Evolutionary conservation across 2,888 invertebrate genomes (phyloP), one percentile per base, ranked within the genome.

Genomic region (Drosophila kuntzei): DNA sequence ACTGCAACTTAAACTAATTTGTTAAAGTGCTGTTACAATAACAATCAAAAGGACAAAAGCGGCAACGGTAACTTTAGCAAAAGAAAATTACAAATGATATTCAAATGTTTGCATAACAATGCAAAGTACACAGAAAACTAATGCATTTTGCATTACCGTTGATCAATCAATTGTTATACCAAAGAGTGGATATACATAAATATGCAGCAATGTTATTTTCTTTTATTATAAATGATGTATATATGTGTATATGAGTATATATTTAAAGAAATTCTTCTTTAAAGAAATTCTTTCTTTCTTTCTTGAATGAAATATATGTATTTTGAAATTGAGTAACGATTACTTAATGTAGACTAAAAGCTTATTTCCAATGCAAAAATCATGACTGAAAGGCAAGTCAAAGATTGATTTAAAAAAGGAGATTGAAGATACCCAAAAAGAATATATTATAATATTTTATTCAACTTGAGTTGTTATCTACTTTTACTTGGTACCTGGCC

Each of bases 51-150:
- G 3, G 20, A 9, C 12, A 25, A 20, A 8, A 5, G 39, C 32
- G 25, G 29, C 39, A 39, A 67, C 18, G 25, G 27, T 29, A 37
- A 67, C 27, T 18, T 11, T 1, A 27, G 16, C 6, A 18, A 32
- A 18, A 32, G 29, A 32, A 32, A 54, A 37, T 20, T 32, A 8
- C 20, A 44, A 49, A 47, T 61, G 51, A 60, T 47, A 53, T 53
- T 50, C 36, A 54, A 55, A 50, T 70, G 37, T 51, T 44, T 55
- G 44, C 54, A 43, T 53, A 25, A 50, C 32, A 37, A 7, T 11
- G 32, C 20, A 39, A 68, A 34, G 43, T 51, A 22, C 32, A 51
- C 41, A 47, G 12, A 8, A 20, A 32, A 7, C 4, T 32, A 32
- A 39, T 51, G 51, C 27, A 25, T 2, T 18, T n/a, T 44, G n/a